phyloP scores from a whole-genome alignment of 1,140 invertebrate genomes.

The Ostrea edulis region DNA sequence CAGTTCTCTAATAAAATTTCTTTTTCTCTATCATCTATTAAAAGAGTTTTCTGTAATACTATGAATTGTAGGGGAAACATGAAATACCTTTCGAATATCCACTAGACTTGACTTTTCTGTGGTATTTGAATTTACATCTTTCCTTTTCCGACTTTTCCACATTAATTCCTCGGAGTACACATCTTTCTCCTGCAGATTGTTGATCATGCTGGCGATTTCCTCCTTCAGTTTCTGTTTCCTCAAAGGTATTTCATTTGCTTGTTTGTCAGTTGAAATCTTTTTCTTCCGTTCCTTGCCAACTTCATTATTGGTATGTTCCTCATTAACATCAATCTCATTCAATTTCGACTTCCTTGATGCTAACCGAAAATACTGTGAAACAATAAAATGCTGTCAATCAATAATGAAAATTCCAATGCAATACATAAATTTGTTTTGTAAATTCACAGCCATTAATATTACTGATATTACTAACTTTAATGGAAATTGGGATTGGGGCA shows the following conservation, averaged over 20 bases:
- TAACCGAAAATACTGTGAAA: constrained; percentile 5
- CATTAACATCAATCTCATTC: background rate
- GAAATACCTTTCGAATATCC: background rate
- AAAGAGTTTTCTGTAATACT: no score
- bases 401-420: background rate
- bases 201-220: background rate
- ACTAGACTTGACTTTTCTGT: background rate
- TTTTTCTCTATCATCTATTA: no score
- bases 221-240: background rate
- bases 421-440: background rate
- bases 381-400: background rate
- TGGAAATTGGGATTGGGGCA: no score
- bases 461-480: background rate
- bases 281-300: background rate
- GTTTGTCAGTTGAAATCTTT: background rate
- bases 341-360: background rate
- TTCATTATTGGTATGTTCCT: background rate
- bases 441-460: background rate
- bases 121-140: background rate
- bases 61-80: no score
- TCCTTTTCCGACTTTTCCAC: background rate
- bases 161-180: background rate
- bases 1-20: no score
- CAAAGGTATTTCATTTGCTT: background rate
- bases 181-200: background rate